Conservation (phyloP, 1,140 invertebrate species). For the Magallana angulata region DNA sequence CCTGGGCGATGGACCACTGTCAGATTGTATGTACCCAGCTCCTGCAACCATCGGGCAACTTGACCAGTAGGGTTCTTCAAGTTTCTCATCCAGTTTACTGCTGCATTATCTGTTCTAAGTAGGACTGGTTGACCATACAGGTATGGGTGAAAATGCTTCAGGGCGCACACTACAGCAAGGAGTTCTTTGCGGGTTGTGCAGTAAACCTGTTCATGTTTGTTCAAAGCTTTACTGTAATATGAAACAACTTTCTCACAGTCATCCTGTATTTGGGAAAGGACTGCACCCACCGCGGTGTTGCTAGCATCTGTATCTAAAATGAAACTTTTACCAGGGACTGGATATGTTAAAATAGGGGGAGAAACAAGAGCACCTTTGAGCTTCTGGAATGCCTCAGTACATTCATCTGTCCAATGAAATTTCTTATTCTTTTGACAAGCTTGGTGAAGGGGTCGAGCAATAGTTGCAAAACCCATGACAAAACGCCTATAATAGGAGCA, state of each 20-base stretch:
- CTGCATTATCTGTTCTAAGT: conserved; percentile 61
- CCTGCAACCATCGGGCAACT: too few relatives aligned
- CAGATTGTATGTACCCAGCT: too few relatives aligned
- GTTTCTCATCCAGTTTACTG: conserved; percentile 57
- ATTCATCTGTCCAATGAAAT: conserved; percentile 57
- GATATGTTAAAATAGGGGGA: conserved; percentile 59
- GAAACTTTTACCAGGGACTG: conserved; percentile 56
- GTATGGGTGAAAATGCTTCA: conserved; percentile 60
- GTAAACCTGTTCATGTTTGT: conserved; percentile 79
- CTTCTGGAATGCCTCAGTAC: conserved; percentile 58
- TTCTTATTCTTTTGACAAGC: too few relatives aligned
- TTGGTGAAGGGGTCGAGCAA: neutral
- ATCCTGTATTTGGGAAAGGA: conserved; percentile 70
- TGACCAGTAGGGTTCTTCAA: too few relatives aligned
- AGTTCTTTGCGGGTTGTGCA: conserved; percentile 63
- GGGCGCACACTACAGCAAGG: conserved; percentile 51
- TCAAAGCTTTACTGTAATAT: conserved; percentile 76
- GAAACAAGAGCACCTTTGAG: conserved; percentile 55
- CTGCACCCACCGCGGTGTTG: conserved; percentile 59
- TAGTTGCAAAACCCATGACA: conserved; percentile 37
- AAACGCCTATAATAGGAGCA: conserved; percentile 73
- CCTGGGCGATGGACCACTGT: too few relatives aligned
- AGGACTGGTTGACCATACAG: conserved; percentile 57
- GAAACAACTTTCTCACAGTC: conserved; percentile 76
- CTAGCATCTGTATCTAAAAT: conserved; percentile 66